Evolutionary conservation across 2,888 invertebrate species (phyloP).

Genomic region (Erannis defoliaria): DNA sequence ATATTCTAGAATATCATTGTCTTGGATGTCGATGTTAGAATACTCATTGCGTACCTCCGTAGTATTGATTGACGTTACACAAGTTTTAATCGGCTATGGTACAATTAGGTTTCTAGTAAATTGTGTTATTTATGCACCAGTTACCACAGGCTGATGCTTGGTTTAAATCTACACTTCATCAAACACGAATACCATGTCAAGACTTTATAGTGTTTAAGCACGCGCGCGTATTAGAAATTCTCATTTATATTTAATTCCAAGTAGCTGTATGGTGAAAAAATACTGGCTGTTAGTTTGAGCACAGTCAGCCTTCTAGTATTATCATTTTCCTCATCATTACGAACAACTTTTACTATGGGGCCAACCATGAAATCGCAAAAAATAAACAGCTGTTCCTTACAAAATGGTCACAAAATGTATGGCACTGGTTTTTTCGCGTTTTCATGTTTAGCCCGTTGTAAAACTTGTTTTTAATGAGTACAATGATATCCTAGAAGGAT

Average conservation of each 20-base stretch:
- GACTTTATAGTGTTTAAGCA: slow-evolving; percentile 12
- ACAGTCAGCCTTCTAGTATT: too few species aligned
- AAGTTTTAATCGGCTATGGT: slow-evolving; percentile 19
- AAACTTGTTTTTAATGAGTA: too few species aligned
- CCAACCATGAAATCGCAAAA: too few species aligned
- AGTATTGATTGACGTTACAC: slow-evolving; percentile 14
- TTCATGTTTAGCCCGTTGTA: too few species aligned
- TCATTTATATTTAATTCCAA: neutral
- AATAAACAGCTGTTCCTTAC: too few species aligned
- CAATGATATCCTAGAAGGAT: too few species aligned
- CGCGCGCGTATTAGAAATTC: neutral
- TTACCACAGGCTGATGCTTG: slow-evolving; percentile 7
- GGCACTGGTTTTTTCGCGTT: too few species aligned
- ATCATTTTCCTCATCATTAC: neutral
- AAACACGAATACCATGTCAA: slow-evolving; percentile 15
- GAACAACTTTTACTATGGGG: too few species aligned
- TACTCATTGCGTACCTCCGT: slow-evolving; percentile 7
- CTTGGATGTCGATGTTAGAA: neutral
- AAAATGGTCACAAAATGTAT: too few species aligned
- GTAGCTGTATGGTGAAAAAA: neutral
- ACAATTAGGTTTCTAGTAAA: slow-evolving; percentile 21
- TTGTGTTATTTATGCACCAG: slow-evolving; percentile 26
- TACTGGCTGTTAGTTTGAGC: too few species aligned
- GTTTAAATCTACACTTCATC: slow-evolving; percentile 12
- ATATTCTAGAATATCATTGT: neutral